Evolutionary conservation across 1,140 invertebrate species (phyloP), one percentile per base, ranked within the genome.

Genomic region (Penaeus japonicus): DNA sequence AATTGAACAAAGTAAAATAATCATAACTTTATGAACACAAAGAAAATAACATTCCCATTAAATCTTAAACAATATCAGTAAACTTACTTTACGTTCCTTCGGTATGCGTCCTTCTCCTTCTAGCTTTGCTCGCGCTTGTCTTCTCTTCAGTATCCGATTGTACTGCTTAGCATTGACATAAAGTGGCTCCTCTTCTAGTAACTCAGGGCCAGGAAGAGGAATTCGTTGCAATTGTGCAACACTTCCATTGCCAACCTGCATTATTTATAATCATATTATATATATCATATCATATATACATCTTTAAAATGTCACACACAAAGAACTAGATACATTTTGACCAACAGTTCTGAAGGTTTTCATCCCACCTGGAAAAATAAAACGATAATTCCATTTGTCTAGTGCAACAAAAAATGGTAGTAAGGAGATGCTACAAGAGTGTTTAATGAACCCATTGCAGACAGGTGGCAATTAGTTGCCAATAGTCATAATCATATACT

Each of bases 161-260:
- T 99, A 99, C 92, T 99, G 99, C 92, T 98, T 98, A n/a, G 98
- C 98, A 94, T 99, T 99, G 0, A 99, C 99, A 93, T 99, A 99
- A 12, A 99, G 92, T 2, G 98, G 97, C 92, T 99, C 97, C 92
- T 98, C 97, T 93, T 98, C 96, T 22, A 97, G 94, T 84, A 97
- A 93, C 92, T 96, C 96, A 1, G 95, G 94, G 89, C 92, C 93
- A 90, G 94, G 94, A 84, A 95, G 93, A 86, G 94, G 95, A 84
- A 96, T 94, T 91, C 95, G 92, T 92, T 95, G 95, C 79, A 95
- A 94, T 90, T 94, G 94, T 80, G 93, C 92, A 55, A 92, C 91
- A 83, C 93, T 93, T 88, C 94, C 94, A 57, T 85, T 90, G 30
- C 86, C 86, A 53, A 89, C 89, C 89, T 89, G 57, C 20, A 79